phyloP scores from a whole-genome alignment of 2,113 vertebrate species.

The Columba janthina region DNA sequence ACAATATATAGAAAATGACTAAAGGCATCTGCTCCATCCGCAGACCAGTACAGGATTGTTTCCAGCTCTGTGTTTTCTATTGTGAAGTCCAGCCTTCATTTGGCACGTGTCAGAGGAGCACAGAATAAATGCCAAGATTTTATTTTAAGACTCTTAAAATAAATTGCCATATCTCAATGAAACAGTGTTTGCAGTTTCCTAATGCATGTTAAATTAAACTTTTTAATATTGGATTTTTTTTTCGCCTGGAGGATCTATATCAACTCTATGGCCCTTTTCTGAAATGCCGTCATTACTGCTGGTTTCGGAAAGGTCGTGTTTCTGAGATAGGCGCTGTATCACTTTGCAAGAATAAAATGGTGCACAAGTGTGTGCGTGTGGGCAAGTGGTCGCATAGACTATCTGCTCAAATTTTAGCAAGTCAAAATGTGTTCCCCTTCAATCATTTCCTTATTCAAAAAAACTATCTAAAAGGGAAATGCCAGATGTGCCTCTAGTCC shows the following conservation, averaged over 20 bases:
- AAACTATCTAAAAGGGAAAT: neutral
- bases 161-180: neutral
- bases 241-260: neutral
- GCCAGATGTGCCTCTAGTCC: neutral
- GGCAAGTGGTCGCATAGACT: neutral
- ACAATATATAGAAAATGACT: neutral
- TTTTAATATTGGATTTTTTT: neutral
- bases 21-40: conserved; percentile 50
- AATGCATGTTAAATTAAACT: neutral
- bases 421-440: neutral
- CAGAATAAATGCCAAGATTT: conserved; percentile 5
- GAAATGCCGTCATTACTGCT: neutral
- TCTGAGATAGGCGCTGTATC: neutral
- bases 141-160: conserved; percentile 9
- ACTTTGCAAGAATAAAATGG: neutral
- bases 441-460: neutral
- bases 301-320: neutral
- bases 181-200: neutral
- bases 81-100: conserved; percentile 18
- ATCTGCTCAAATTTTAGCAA: neutral
- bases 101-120: neutral
- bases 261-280: neutral
- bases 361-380: too few relatives aligned
- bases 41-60: conserved; percentile 1
- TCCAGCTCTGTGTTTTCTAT: conserved; percentile 35